Evolutionary conservation across 2,888 invertebrate genomes (phyloP).

Genomic region (Palloptera scutellata): DNA sequence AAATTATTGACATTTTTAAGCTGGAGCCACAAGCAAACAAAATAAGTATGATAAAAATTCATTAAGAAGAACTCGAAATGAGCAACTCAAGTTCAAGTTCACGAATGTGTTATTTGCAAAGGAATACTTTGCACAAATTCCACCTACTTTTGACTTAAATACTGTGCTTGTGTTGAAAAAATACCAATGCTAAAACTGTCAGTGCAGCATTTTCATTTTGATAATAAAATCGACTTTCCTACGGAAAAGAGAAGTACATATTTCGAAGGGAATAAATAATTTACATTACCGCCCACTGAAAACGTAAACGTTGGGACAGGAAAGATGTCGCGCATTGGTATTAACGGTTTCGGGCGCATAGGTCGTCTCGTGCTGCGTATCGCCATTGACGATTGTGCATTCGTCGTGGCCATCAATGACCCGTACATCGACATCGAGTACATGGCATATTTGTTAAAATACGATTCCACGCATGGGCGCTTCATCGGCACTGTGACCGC

Average conservation of each 20-base stretch:
- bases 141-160: not conserved
- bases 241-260: too few relatives aligned
- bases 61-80: too few relatives aligned
- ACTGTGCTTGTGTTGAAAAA: slow-evolving; percentile 1
- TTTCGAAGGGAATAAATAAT: too few relatives aligned
- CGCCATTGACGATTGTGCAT: slow-evolving; percentile 73
- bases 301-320: not conserved
- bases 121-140: too few relatives aligned
- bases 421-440: slow-evolving; percentile 97
- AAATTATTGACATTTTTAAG: too few relatives aligned
- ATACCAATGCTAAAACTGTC: not conserved
- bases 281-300: not conserved
- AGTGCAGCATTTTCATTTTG: not conserved
- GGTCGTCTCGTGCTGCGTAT: slow-evolving; percentile 72
- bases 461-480: slow-evolving; percentile 96
- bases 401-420: slow-evolving; percentile 95
- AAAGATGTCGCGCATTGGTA: slow-evolving; percentile 86
- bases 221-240: not conserved
- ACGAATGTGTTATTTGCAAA: too few relatives aligned
- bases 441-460: slow-evolving; percentile 99
- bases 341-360: slow-evolving; percentile 98
- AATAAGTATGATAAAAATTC: too few relatives aligned
- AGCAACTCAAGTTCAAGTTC: too few relatives aligned
- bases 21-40: too few relatives aligned
- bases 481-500: slow-evolving; percentile 90